Evolutionary conservation across 2,888 invertebrate species (phyloP).

Genomic region (Zonitis immaculata): DNA sequence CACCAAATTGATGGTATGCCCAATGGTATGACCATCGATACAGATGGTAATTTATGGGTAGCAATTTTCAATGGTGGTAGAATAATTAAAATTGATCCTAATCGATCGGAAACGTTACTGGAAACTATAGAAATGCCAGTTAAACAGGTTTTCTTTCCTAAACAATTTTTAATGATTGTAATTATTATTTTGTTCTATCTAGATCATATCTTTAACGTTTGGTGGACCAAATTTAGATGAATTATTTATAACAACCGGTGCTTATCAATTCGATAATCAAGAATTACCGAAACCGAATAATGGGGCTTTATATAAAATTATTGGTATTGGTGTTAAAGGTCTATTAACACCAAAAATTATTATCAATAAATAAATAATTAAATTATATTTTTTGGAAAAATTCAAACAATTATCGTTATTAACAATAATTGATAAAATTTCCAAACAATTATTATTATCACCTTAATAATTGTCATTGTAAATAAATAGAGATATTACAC

Average conservation of each 20-base stretch:
- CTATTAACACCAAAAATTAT: slow-evolving; percentile 36
- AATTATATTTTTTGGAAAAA: background rate
- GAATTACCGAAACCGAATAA: slow-evolving; percentile 30
- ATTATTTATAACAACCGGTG: slow-evolving; percentile 32
- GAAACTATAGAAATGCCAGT: slow-evolving; percentile 60
- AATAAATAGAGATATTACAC: no score
- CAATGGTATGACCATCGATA: slow-evolving; percentile 78
- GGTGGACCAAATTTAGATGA: slow-evolving; percentile 34
- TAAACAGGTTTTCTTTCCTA: slow-evolving; percentile 51
- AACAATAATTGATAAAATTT: background rate
- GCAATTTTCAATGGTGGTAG: slow-evolving; percentile 68
- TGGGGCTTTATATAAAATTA: slow-evolving; percentile 45
- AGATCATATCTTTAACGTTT: slow-evolving; percentile 37
- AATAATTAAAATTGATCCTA: slow-evolving; percentile 56
- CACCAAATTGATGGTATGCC: slow-evolving; percentile 51
- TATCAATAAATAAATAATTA: background rate
- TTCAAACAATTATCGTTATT: background rate
- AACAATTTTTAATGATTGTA: background rate
- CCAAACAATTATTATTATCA: background rate
- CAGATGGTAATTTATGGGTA: slow-evolving; percentile 72
- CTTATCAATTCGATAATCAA: slow-evolving; percentile 29
- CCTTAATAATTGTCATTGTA: no score
- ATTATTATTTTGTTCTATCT: background rate
- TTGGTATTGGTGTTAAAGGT: slow-evolving; percentile 41
- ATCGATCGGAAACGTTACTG: slow-evolving; percentile 52